Evolutionary conservation across 2,888 invertebrate species (phyloP).

Genomic region (Lysandra bellargus): DNA sequence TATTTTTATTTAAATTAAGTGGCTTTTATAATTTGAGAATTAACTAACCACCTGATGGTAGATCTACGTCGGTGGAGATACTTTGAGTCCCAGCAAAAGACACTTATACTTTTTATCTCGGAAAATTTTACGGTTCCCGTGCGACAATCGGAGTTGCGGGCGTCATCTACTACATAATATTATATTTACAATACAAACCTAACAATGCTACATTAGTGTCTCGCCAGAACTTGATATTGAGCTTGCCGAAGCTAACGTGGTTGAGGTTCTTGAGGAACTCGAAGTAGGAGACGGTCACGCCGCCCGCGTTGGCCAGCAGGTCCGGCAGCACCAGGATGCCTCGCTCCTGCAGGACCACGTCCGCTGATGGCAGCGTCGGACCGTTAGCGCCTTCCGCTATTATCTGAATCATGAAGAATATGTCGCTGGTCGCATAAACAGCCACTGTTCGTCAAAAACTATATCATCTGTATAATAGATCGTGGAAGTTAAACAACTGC

Average conservation of each 20-base stretch:
- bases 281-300: slow-evolving; percentile 95
- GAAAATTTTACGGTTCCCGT: no score
- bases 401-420: slow-evolving; percentile 72
- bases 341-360: slow-evolving; percentile 85
- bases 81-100: no score
- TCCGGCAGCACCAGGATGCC: slow-evolving; percentile 91
- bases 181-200: slow-evolving; percentile 65
- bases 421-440: no score
- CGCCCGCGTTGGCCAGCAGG: slow-evolving; percentile 88
- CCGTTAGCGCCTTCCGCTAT: slow-evolving; percentile 95
- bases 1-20: not conserved
- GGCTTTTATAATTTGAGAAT: no score
- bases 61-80: no score
- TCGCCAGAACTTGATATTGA: slow-evolving; percentile 92
- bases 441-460: no score
- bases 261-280: slow-evolving; percentile 95
- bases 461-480: no score
- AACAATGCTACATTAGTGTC: slow-evolving; percentile 91
- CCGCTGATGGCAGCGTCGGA: slow-evolving; percentile 93
- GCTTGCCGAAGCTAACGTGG: slow-evolving; percentile 93
- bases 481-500: no score
- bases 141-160: no score
- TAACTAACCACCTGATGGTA: no score
- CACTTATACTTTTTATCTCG: no score
- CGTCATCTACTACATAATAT: no score